Conservation (phyloP, 1,140 invertebrate species). For the Schlechtendalia chinensis region DNA sequence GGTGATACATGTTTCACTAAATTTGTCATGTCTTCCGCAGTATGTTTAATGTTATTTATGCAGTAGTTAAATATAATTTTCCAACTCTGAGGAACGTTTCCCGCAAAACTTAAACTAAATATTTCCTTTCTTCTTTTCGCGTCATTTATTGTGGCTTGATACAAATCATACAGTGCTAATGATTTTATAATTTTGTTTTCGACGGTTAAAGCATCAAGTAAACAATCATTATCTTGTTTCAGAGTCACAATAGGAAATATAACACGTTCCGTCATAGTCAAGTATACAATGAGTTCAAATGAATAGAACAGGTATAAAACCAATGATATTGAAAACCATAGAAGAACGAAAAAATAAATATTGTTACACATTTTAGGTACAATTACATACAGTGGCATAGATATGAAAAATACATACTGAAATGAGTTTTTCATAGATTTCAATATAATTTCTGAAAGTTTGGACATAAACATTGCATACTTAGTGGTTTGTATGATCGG, state of each 20-base stretch:
- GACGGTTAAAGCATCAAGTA: slow-evolving; percentile 11
- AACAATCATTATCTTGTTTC: background rate
- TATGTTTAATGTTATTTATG: slow-evolving; percentile 21
- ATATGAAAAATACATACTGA: background rate
- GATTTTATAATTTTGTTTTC: slow-evolving; percentile 34
- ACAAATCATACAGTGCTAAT: slow-evolving; percentile 37
- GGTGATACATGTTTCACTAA: background rate
- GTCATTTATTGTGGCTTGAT: slow-evolving; percentile 39
- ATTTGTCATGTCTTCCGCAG: background rate
- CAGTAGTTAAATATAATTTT: slow-evolving; percentile 41
- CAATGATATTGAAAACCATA: slow-evolving; percentile 38
- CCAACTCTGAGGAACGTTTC: slow-evolving; percentile 26
- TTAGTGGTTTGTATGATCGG: slow-evolving; percentile 34
- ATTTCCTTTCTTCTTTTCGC: slow-evolving; percentile 27
- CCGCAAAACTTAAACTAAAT: slow-evolving; percentile 41
- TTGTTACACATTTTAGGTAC: background rate
- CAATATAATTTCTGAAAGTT: slow-evolving; percentile 4
- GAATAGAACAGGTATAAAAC: slow-evolving; percentile 32
- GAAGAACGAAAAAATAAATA: background rate
- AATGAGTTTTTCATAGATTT: slow-evolving; percentile 18
- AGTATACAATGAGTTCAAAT: slow-evolving; percentile 1
- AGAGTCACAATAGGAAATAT: slow-evolving; percentile 20
- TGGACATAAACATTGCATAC: slow-evolving; percentile 39
- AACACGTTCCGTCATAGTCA: slow-evolving; percentile 34
- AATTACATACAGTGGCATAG: background rate